Percentiles rank a stretch among this genome's conserved stretches.
phyloP scores from a whole-genome alignment of 2,888 invertebrate genomes.

The Bruchidius siliquastri region DNA sequence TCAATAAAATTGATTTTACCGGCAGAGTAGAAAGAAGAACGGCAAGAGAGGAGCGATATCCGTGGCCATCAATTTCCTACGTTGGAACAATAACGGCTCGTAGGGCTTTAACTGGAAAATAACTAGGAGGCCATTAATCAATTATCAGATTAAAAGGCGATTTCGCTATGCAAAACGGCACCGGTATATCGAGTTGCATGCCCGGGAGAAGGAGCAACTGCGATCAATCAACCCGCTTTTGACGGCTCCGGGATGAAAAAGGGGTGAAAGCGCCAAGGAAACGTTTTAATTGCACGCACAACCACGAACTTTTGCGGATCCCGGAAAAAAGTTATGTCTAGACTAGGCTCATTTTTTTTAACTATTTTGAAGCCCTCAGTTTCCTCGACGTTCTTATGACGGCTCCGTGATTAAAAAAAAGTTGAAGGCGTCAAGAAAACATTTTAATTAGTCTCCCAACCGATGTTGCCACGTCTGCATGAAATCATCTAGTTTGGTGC shows the following conservation, averaged over 20 bases:
- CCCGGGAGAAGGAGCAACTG: neutral
- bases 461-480: no score
- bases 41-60: neutral
- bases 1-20: neutral
- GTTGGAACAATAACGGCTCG: neutral
- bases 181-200: neutral
- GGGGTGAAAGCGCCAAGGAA: neutral
- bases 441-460: no score
- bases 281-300: neutral
- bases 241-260: neutral
- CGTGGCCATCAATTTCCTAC: neutral
- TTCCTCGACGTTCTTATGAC: neutral
- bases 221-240: neutral
- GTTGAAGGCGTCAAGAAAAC: neutral
- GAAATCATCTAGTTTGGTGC: no score
- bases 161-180: neutral
- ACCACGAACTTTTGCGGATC: neutral
- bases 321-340: neutral
- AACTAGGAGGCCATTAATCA: neutral
- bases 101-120: neutral
- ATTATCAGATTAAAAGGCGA: neutral
- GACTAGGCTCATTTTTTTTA: neutral
- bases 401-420: neutral
- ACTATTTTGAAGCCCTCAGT: neutral
- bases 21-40: neutral